Evolutionary conservation across 1,140 invertebrate species (phyloP).

Genomic region (Euura lappo): DNA sequence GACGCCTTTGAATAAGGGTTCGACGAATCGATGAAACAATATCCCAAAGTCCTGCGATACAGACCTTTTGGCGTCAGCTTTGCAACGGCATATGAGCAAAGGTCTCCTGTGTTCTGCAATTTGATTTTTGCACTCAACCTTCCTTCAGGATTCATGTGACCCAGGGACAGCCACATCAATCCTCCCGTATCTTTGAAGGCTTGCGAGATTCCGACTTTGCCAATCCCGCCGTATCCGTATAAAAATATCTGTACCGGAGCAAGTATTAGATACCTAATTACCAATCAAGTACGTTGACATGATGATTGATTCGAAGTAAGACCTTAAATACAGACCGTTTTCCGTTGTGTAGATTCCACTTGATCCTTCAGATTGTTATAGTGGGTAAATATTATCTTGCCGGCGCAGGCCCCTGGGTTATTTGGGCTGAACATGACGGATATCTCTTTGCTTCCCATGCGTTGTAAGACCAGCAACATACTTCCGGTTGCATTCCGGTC

Average conservation of each 20-base stretch:
- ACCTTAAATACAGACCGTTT: conserved; percentile 38
- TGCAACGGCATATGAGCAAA: conserved; percentile 56
- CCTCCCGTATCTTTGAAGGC: conserved; percentile 58
- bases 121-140: conserved; percentile 49
- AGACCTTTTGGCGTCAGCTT: conserved; percentile 56
- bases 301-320: conserved; percentile 2
- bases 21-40: too few species aligned
- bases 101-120: conserved; percentile 58
- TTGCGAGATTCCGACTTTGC: conserved; percentile 55
- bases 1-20: too few species aligned
- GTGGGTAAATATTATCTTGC: conserved; percentile 58
- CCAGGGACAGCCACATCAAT: conserved; percentile 60
- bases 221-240: conserved; percentile 60
- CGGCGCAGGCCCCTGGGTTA: conserved; percentile 50
- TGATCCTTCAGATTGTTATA: conserved; percentile 48
- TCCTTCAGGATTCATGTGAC: conserved; percentile 52
- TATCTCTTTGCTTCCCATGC: conserved; percentile 57
- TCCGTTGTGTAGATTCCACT: conserved; percentile 42
- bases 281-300: neutral
- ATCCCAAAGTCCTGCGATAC: neutral
- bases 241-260: conserved; percentile 43
- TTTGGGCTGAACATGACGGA: conserved; percentile 56
- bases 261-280: neutral
- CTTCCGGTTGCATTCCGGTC: conserved; percentile 42
- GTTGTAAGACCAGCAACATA: conserved; percentile 52